Conservation (phyloP, 2,113 vertebrate genomes). For the Microtus oregoni region DNA sequence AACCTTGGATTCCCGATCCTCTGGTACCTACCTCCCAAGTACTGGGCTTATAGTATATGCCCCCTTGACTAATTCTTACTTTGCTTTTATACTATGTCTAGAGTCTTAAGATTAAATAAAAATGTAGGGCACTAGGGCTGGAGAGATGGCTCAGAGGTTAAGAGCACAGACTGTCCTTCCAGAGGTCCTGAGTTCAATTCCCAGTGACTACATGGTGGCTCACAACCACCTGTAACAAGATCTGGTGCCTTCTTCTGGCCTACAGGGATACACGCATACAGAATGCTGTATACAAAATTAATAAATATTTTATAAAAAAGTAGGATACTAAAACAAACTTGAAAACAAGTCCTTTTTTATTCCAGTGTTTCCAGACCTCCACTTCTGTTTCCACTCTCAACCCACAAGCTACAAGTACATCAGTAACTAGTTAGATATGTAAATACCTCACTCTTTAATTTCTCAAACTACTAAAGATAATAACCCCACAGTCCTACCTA, state of each 20-base stretch:
- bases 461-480: constrained; percentile 32
- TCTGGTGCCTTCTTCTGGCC: too few relatives aligned
- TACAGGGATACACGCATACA: too few relatives aligned
- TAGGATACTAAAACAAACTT: not conserved
- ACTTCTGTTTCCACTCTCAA: constrained; percentile 2
- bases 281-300: too few relatives aligned
- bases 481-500: not conserved
- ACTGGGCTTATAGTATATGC: too few relatives aligned
- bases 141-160: too few relatives aligned
- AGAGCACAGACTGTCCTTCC: too few relatives aligned
- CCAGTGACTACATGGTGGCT: too few relatives aligned
- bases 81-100: constrained; percentile 14
- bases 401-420: not conserved
- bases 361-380: not conserved
- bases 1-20: not conserved
- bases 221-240: too few relatives aligned
- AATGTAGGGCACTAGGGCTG: too few relatives aligned
- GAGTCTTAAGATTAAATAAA: not conserved
- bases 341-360: not conserved
- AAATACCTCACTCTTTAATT: constrained; percentile 9
- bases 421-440: constrained; percentile 8
- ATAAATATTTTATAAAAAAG: not conserved
- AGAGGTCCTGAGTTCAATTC: too few relatives aligned
- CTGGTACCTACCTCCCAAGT: not conserved
- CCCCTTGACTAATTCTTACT: not conserved